Base-by-base conservation (phyloP, 2,797 vertebrate genomes). In the Hyperoplus immaculatus region DNA sequence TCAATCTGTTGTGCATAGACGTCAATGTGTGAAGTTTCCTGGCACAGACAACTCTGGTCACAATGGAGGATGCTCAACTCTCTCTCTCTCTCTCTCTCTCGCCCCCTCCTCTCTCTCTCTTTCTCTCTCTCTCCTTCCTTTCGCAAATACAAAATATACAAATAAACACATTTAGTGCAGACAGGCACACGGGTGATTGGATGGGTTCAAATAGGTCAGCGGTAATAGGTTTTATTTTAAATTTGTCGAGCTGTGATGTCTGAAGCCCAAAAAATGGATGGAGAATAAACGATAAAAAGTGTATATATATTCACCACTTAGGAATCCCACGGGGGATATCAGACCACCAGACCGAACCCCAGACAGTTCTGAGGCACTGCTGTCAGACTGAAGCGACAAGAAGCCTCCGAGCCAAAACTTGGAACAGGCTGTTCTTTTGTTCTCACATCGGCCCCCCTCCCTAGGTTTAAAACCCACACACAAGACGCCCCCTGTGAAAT, bases 11-110 rank as follows among this genome's bases (percentile, higher is more conserved):
- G 1, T 55, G 77, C 36, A 80, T 85, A 83, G 83, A 91, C 89
- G 87, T 91, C 92, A 92, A 4, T 39, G 78, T 88, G 88, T 78
- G 77, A 91, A 88, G 84, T 87, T 91, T 87, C 84, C 88, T 90
- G 83, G 82, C 84, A 72, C 8, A 3, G 15, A 51, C 21, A 39
- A 55, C 53, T 10, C 0, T 0, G 39, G 69, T n/a, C 46, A 16
- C 54, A 21, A 1, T 64, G 1, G n/a, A 64, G 60, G 49, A 61
- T 21, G 21, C 21, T 21, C 21, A 21, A 21, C 21, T 21, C 21
- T 21, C 21, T 21, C 21, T 21, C 21, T 15, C 63, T 65, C 79
- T 42, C 49, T 76, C 69, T 0, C 69, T 8, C 45, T 38, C 61
- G 39, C 47, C 29, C 43, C 2, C 8, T 11, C 16, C 70, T 18